Base-by-base conservation (phyloP, 2,797 vertebrate genomes). In the Ciconia nigra region DNA sequence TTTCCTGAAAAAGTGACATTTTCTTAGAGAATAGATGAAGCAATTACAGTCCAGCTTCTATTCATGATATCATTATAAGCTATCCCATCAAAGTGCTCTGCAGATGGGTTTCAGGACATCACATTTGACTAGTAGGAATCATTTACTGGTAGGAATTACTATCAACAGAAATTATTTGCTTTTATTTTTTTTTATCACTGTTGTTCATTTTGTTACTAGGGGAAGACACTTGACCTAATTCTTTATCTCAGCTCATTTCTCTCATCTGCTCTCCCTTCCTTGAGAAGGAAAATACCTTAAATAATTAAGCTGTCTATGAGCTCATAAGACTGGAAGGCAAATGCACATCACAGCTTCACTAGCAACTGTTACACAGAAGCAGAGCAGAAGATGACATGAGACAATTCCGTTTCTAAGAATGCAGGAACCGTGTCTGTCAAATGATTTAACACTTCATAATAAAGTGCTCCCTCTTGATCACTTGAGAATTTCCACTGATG, bases 271-370 rank as follows among this genome's bases (percentile, higher is more conserved):
- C 39, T 87, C 54, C 54, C 18, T 51, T 83, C 31, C 72, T 28
- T 59, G 41, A 76, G 77, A 66, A 83, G 61, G 46, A 87, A 92
- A 95, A 86, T 15, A 62, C 77, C 37, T 67, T 87, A 90, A 96
- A 95, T 90, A 79, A 83, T 72, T 93, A 46, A 82, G 71, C 13
- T 81, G 70, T 46, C 74, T 89, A 83, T 95, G 85, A 91, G 58
- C 70, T 87, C 5, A 0, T 24, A 87, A 52, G 42, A 77, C 35
- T 39, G 28, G 61, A 91, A 94, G 57, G 58, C 73, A 94, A 94
- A 59, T 15, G 69, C 58, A 83, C n/a, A n/a, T 33, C 37, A 80
- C 41, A 58, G 33, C 39, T 87, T 42, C n/a, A 65, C 72, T 15
- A 88, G 59, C 57, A 90, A 79, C 28, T 33, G 54, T 39, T 80